Percentiles rank a stretch among this genome's conserved stretches.
Evolutionary conservation across 1,140 invertebrate species (phyloP).

Genomic region (Aphelenchoides fujianensis): DNA sequence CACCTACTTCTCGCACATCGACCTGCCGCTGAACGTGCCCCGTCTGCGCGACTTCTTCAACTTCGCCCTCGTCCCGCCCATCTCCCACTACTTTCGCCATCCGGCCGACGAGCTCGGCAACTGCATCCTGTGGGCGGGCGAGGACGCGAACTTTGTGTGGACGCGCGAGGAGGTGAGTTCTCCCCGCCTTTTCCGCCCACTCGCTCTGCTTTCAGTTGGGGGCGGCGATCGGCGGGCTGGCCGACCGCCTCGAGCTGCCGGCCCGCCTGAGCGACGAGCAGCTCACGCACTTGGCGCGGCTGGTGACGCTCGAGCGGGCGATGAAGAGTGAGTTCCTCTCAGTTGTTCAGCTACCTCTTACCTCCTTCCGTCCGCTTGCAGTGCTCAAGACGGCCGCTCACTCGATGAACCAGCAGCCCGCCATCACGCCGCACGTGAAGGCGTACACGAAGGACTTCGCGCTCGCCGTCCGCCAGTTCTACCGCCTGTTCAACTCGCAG

Average conservation of each 20-base stretch:
- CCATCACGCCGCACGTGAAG: background rate
- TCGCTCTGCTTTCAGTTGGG: background rate
- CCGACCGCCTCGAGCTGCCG: background rate
- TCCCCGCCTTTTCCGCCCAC: background rate
- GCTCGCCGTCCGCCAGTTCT: background rate
- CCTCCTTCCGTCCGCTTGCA: background rate
- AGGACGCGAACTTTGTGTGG: background rate
- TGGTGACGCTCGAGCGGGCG: background rate
- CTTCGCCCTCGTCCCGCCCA: background rate
- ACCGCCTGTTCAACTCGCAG: background rate
- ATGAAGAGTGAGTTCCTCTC: background rate
- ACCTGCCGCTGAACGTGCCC: background rate
- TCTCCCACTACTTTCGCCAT: background rate
- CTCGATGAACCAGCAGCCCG: background rate
- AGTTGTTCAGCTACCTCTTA: background rate
- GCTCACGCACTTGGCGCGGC: background rate
- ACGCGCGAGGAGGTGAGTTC: background rate
- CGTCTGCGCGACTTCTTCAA: background rate
- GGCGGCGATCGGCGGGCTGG: background rate
- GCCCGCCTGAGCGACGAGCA: background rate
- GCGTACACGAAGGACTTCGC: background rate
- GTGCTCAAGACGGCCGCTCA: background rate
- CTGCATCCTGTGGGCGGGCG: background rate
- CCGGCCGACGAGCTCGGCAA: background rate
- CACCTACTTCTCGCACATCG: background rate